Conservation (phyloP, 2,113 vertebrate species). For the Gadus chalcogrammus region DNA sequence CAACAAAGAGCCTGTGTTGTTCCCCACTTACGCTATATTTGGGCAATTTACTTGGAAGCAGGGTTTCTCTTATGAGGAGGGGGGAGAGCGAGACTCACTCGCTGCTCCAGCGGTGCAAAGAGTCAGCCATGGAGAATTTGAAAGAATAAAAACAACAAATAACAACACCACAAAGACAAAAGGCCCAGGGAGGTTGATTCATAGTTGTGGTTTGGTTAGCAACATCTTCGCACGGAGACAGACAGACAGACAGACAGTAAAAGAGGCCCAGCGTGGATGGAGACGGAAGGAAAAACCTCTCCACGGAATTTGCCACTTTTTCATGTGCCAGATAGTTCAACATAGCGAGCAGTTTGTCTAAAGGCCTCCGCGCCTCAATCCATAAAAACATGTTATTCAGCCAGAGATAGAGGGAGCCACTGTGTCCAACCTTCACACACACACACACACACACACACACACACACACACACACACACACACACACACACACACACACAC, state of each 20-base stretch:
- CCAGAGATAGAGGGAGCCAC: too few species aligned
- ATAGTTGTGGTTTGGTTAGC: slow-evolving; percentile 23
- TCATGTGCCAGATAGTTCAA: slow-evolving; percentile 40
- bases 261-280: background rate
- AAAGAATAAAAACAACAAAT: background rate
- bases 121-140: slow-evolving; percentile 28
- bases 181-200: slow-evolving; percentile 6
- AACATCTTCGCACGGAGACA: slow-evolving; percentile 32
- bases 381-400: slow-evolving; percentile 62
- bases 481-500: too few species aligned
- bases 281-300: slow-evolving; percentile 53
- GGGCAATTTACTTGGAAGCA: slow-evolving; percentile 23
- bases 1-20: slow-evolving; percentile 12
- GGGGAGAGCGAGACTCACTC: slow-evolving; percentile 26
- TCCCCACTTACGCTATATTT: slow-evolving; percentile 23
- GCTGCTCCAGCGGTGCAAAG: slow-evolving; percentile 28
- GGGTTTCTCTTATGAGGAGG: background rate
- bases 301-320: slow-evolving; percentile 51
- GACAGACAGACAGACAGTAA: slow-evolving; percentile 23
- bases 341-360: slow-evolving; percentile 65
- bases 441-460: too few species aligned
- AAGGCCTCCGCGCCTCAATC: slow-evolving; percentile 53
- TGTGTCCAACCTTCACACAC: too few species aligned
- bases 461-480: too few species aligned
- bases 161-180: slow-evolving; percentile 13